These are phyloP conservation scores for Botrylloides violaceus DNA, from an alignment of 23 tunicate species.

Conservation along the genomic window DNA sequence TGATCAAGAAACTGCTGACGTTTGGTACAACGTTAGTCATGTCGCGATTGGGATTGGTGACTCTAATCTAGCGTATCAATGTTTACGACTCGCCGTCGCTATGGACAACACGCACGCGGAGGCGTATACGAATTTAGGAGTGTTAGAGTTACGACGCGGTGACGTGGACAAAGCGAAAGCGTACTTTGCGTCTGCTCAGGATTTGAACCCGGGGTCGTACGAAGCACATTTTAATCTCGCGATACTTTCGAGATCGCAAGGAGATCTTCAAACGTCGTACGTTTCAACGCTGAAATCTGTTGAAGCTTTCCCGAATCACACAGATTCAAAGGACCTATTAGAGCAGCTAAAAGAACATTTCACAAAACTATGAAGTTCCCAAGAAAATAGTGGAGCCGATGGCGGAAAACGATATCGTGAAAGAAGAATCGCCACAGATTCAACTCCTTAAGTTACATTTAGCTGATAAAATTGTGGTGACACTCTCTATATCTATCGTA, in stretches of 20 bases:
- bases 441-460: no score
- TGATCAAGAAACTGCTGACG: constrained; percentile 66
- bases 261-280: constrained; percentile 73
- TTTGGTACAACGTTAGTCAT: constrained; percentile 89
- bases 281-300: constrained; percentile 33
- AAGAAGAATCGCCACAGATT: no score
- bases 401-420: no score
- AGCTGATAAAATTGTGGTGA: no score
- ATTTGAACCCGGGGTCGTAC: constrained; percentile 56
- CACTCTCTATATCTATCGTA: no score
- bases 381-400: no score
- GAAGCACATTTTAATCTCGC: constrained; percentile 89
- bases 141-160: constrained; percentile 72
- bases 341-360: constrained; percentile 52
- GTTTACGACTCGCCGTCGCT: constrained; percentile 66
- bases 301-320: constrained; percentile 72
- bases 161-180: constrained; percentile 74
- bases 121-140: constrained; percentile 85
- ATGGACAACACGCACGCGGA: constrained; percentile 68
- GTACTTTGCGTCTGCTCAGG: constrained; percentile 50
- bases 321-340: constrained; percentile 58
- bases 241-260: constrained; percentile 46
- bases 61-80: constrained; percentile 73
- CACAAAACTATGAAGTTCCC: constrained; percentile 28
- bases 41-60: constrained; percentile 88